Percentiles rank a stretch among this genome's conserved stretches.
These are phyloP conservation scores for Anthophora plumipes DNA, from an alignment of 2,888 invertebrate genomes.

Conservation along the genomic window DNA sequence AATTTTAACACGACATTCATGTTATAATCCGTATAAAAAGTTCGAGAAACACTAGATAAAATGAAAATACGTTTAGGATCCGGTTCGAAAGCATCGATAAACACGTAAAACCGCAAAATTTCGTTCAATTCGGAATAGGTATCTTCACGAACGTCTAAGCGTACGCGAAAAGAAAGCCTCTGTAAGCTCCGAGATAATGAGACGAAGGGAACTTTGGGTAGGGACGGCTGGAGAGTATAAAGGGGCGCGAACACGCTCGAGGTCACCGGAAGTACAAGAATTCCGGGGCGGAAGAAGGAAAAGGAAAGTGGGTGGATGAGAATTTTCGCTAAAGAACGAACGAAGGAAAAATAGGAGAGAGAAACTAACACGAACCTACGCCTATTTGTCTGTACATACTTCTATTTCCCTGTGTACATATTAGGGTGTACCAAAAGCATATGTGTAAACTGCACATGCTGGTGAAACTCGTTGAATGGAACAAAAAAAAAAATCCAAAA, in stretches of 20 bases:
- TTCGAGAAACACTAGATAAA: neutral
- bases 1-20: too few species aligned
- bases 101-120: neutral
- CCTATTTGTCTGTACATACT: neutral
- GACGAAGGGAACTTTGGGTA: neutral
- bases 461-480: too few species aligned
- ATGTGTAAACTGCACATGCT: too few species aligned
- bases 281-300: slow-evolving; percentile 58
- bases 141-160: neutral
- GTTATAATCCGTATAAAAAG: neutral
- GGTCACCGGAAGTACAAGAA: slow-evolving; percentile 59
- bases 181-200: neutral
- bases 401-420: too few species aligned
- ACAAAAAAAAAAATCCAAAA: neutral
- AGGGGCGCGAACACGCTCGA: slow-evolving; percentile 23
- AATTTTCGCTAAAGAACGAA: slow-evolving; percentile 50
- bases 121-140: neutral
- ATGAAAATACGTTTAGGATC: neutral
- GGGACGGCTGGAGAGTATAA: slow-evolving; percentile 24
- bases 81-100: too few species aligned
- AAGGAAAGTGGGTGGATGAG: slow-evolving; percentile 47
- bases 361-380: neutral
- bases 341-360: slow-evolving; percentile 1
- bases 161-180: neutral
- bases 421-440: too few species aligned